phyloP scores from a whole-genome alignment of 2,888 invertebrate species.

The Venusia cambrica region DNA sequence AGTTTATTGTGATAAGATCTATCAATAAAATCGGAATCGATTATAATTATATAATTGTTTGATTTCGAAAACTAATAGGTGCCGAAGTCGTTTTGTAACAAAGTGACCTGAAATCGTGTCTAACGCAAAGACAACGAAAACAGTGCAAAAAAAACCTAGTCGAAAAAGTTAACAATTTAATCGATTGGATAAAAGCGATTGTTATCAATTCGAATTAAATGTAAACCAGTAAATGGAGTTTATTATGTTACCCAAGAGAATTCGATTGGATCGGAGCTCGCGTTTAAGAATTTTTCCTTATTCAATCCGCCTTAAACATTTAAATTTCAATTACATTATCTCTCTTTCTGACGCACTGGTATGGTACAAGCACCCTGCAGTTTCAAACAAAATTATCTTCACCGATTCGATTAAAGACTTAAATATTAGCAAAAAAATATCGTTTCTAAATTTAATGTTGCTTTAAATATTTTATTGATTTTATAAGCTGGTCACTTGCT shows the following conservation, averaged over 20 bases:
- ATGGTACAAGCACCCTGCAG: conserved; percentile 8
- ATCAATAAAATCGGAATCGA: conserved; percentile 7
- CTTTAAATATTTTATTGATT: conserved; percentile 51
- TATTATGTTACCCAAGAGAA: conserved; percentile 10
- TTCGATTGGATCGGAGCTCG: no score
- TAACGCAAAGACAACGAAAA: conserved; percentile 16
- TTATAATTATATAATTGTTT: no score
- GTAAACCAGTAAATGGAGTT: conserved; percentile 14
- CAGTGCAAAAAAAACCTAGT: conserved; percentile 19
- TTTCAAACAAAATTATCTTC: conserved; percentile 5
- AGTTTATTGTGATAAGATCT: conserved; percentile 10
- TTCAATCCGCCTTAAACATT: no score
- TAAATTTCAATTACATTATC: conserved; percentile 6
- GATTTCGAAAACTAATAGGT: conserved; percentile 13
- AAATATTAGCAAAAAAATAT: conserved; percentile 38
- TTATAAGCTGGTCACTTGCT: conserved; percentile 46
- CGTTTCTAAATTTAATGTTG: conserved; percentile 41
- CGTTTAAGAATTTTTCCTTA: no score
- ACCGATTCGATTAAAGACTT: conserved; percentile 30
- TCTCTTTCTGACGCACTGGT: conserved; percentile 8
- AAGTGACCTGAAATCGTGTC: conserved; percentile 16
- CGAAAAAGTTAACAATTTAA: conserved; percentile 15
- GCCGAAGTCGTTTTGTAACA: conserved; percentile 11
- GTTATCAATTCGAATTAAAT: conserved; percentile 10
- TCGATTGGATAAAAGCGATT: conserved; percentile 19